Percentiles rank a stretch among this genome's conserved stretches.
Conservation (phyloP, 2,888 invertebrate genomes). For the Leptopilina myrica region DNA sequence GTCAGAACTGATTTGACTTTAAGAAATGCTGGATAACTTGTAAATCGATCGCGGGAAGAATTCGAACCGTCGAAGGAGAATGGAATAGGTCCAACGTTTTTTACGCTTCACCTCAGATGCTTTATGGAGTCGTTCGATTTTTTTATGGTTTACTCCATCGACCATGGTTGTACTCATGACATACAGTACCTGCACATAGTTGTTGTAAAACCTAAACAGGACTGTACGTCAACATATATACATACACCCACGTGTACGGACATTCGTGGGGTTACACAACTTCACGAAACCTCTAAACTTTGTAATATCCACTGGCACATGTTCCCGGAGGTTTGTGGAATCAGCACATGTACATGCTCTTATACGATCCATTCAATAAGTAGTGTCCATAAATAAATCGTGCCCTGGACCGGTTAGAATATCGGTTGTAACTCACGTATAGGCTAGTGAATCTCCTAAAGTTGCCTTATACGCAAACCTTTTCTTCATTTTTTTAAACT, state of each 20-base stretch:
- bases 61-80: slow-evolving; percentile 31
- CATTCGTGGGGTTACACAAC: slow-evolving; percentile 9
- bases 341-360: slow-evolving; percentile 25
- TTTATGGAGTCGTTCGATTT: slow-evolving; percentile 49
- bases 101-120: slow-evolving; percentile 44
- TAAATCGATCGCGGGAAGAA: slow-evolving; percentile 35
- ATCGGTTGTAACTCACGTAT: slow-evolving; percentile 66
- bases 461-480: slow-evolving; percentile 6
- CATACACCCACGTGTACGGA: neutral
- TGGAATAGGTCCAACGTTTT: slow-evolving; percentile 37
- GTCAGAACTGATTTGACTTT: slow-evolving; percentile 26
- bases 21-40: slow-evolving; percentile 33
- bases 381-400: slow-evolving; percentile 65
- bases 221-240: neutral
- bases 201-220: neutral
- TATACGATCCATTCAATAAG: slow-evolving; percentile 64
- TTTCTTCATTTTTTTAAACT: neutral
- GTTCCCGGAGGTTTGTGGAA: slow-evolving; percentile 33
- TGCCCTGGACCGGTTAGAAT: slow-evolving; percentile 64
- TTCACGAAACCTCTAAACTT: slow-evolving; percentile 35
- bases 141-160: slow-evolving; percentile 46
- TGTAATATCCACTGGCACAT: slow-evolving; percentile 36
- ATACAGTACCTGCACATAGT: slow-evolving; percentile 26
- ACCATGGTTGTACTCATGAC: slow-evolving; percentile 39
- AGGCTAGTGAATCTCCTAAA: slow-evolving; percentile 56